Evolutionary conservation across 2,113 vertebrate genomes (phyloP).

Genomic region (Erythrolamprus reginae): DNA sequence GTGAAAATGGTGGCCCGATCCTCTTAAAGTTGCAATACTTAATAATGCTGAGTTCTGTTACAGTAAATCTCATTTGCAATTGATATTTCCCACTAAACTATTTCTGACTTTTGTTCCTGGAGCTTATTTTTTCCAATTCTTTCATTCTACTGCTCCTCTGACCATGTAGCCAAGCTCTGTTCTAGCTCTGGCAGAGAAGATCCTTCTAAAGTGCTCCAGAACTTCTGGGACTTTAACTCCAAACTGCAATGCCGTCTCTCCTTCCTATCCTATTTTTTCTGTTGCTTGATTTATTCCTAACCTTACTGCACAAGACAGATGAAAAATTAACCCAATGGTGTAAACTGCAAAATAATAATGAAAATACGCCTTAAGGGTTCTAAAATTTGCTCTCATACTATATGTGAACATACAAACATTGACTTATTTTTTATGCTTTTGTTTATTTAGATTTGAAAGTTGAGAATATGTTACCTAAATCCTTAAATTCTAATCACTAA

Average conservation of each 20-base stretch:
- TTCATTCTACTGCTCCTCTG: background rate
- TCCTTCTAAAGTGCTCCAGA: background rate
- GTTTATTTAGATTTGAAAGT: background rate
- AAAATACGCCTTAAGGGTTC: background rate
- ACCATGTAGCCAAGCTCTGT: background rate
- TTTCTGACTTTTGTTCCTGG: background rate
- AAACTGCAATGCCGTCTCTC: slow-evolving; percentile 17
- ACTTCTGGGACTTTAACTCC: background rate
- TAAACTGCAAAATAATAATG: slow-evolving; percentile 31
- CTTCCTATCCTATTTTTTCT: background rate
- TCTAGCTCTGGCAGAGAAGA: background rate
- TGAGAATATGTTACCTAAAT: background rate
- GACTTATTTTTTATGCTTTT: background rate
- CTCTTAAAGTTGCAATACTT: too few relatives aligned
- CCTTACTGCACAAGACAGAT: background rate
- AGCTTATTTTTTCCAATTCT: background rate
- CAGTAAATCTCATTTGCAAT: background rate
- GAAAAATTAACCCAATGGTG: slow-evolving; percentile 8
- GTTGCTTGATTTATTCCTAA: slow-evolving; percentile 14
- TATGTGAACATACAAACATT: background rate
- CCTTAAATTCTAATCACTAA: background rate
- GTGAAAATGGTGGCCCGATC: too few relatives aligned
- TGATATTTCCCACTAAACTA: background rate
- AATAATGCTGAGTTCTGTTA: background rate
- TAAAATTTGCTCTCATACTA: background rate